Conservation (phyloP, 2,113 vertebrate genomes). For the Xiphias gladius region DNA sequence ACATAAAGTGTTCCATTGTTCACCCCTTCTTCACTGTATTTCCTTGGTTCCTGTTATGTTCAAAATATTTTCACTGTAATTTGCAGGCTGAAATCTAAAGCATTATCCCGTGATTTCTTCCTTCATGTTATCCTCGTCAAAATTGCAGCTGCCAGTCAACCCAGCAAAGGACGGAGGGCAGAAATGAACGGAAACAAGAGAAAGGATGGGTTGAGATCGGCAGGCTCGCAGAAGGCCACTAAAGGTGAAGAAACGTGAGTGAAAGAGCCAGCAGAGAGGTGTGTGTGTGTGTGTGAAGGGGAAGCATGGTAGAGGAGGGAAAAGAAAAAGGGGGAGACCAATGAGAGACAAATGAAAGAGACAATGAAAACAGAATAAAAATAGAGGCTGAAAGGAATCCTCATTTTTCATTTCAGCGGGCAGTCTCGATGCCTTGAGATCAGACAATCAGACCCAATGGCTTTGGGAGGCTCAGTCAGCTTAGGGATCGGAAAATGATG, state of each 20-base stretch:
- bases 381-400: constrained; percentile 74
- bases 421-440: constrained; percentile 71
- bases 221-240: constrained; percentile 55
- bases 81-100: neutral
- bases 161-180: constrained; percentile 39
- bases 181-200: constrained; percentile 31
- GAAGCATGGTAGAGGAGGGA: constrained; percentile 31
- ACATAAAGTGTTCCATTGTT: neutral
- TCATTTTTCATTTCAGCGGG: constrained; percentile 78
- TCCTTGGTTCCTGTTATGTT: neutral
- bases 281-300: constrained; percentile 4
- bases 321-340: constrained; percentile 52
- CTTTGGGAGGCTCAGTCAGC: constrained; percentile 79
- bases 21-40: neutral
- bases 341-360: constrained; percentile 64
- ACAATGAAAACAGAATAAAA: constrained; percentile 77
- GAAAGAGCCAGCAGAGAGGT: constrained; percentile 40
- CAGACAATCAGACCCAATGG: constrained; percentile 80
- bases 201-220: constrained; percentile 51
- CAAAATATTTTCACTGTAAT: neutral
- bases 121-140: constrained; percentile 3
- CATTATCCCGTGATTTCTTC: neutral
- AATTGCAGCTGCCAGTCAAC: constrained; percentile 50
- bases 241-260: constrained; percentile 61
- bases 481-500: constrained; percentile 75